phyloP scores from a whole-genome alignment of 1,140 invertebrate genomes.

The Rhopalosiphum maidis region DNA sequence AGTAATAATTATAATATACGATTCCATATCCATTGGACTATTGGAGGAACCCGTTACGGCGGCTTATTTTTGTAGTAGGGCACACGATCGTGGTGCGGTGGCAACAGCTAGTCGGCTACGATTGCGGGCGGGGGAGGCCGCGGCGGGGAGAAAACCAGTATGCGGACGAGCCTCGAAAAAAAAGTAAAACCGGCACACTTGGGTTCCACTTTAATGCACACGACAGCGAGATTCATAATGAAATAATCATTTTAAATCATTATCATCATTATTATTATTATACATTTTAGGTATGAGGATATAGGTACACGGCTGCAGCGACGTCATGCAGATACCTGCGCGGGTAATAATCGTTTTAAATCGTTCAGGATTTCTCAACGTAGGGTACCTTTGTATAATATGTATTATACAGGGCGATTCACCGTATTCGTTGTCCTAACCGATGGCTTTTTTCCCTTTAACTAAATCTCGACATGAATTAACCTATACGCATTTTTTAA shows the following conservation, averaged over 20 bases:
- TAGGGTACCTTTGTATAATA: neutral
- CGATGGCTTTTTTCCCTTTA: neutral
- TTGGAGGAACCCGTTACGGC: neutral
- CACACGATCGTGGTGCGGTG: neutral
- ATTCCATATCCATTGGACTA: neutral
- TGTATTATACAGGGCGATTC: neutral
- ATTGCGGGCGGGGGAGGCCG: neutral
- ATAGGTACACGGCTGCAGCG: neutral
- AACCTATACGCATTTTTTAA: neutral
- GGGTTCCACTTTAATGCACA: neutral
- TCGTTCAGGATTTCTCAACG: neutral
- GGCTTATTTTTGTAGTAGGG: constrained; percentile 38
- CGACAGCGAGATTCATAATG: neutral
- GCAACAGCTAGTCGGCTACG: neutral
- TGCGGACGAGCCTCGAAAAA: neutral
- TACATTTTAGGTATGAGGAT: neutral
- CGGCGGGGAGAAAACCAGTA: constrained; percentile 22
- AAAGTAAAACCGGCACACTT: neutral
- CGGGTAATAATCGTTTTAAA: neutral
- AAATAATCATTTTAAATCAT: neutral
- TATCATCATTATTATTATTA: neutral
- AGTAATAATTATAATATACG: neutral
- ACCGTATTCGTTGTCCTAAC: neutral
- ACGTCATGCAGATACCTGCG: neutral
- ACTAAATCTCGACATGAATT: neutral